Evolutionary conservation across 2,797 vertebrate species (phyloP).

Genomic region (Lutra lutra): DNA sequence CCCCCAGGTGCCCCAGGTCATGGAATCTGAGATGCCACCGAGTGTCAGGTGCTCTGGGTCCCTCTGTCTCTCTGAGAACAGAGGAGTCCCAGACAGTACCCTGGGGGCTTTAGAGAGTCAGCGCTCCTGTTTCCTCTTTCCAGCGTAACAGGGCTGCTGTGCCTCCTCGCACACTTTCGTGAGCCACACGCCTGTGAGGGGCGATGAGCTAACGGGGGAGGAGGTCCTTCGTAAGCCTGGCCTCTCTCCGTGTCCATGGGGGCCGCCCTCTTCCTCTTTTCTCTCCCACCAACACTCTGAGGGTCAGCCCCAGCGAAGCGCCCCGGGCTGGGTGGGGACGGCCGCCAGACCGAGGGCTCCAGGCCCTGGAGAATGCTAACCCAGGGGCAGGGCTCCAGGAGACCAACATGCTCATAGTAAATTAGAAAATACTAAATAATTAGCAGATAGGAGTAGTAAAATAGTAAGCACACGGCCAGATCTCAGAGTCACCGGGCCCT

Average conservation of each 20-base stretch:
- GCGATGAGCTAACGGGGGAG: rapidly evolving
- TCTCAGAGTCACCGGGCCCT: rapidly evolving
- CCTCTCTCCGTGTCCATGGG: rapidly evolving
- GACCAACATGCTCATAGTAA: background rate
- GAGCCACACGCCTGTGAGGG: rapidly evolving
- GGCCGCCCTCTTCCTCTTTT: background rate
- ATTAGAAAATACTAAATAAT: too few species aligned
- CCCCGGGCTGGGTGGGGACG: rapidly evolving
- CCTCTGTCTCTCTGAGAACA: background rate
- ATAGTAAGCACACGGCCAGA: background rate
- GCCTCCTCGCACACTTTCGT: background rate
- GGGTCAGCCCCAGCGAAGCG: background rate
- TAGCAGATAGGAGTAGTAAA: too few species aligned
- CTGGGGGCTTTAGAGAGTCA: background rate
- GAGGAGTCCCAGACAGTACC: background rate
- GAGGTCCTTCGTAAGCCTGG: rapidly evolving
- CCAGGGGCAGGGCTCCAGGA: rapidly evolving
- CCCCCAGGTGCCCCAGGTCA: background rate
- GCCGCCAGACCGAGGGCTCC: background rate
- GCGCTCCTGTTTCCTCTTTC: background rate
- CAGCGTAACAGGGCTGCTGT: background rate
- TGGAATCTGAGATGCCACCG: background rate
- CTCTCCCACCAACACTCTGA: background rate
- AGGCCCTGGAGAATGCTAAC: rapidly evolving
- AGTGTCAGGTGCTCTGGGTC: background rate